These are phyloP conservation scores for Anaspis maculata DNA, from an alignment of 2,888 invertebrate genomes.

Conservation along the genomic window DNA sequence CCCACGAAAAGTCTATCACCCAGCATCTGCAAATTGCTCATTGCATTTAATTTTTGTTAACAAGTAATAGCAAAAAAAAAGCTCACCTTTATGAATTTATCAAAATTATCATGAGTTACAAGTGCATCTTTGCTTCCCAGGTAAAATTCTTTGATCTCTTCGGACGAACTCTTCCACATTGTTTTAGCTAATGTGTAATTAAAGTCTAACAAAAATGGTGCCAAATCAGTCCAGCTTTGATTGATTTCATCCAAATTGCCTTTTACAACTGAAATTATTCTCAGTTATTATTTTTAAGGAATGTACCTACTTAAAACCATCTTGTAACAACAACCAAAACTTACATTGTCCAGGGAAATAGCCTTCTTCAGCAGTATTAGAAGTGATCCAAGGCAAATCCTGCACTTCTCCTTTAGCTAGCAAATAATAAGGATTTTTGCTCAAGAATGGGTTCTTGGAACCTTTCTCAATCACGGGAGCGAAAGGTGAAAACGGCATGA, in stretches of 20 bases:
- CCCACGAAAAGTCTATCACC: slow-evolving; percentile 52
- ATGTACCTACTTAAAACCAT: no score
- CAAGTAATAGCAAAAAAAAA: no score
- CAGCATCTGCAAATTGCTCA: slow-evolving; percentile 27
- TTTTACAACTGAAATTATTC: no score
- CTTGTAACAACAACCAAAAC: no score
- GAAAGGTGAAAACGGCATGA: slow-evolving; percentile 21
- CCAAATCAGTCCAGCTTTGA: slow-evolving; percentile 14
- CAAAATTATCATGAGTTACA: slow-evolving; percentile 4
- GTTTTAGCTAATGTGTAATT: slow-evolving; percentile 13
- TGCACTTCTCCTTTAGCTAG: slow-evolving; percentile 28
- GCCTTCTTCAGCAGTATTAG: slow-evolving; percentile 30
- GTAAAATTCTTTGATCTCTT: slow-evolving; percentile 16
- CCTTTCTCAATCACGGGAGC: slow-evolving; percentile 28
- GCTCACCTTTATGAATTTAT: no score
- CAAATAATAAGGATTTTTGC: slow-evolving; percentile 29
- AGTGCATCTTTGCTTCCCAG: slow-evolving; percentile 11
- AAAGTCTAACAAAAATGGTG: slow-evolving; percentile 18
- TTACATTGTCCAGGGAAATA: slow-evolving; percentile 19
- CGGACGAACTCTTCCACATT: slow-evolving; percentile 7
- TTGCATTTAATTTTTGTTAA: no score
- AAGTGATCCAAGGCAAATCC: slow-evolving; percentile 33
- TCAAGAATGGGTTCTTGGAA: slow-evolving; percentile 24
- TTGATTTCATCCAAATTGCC: slow-evolving; percentile 10
- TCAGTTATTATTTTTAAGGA: no score